Evolutionary conservation across 2,113 vertebrate genomes (phyloP).

Genomic region (Tylochromis polylepis): DNA sequence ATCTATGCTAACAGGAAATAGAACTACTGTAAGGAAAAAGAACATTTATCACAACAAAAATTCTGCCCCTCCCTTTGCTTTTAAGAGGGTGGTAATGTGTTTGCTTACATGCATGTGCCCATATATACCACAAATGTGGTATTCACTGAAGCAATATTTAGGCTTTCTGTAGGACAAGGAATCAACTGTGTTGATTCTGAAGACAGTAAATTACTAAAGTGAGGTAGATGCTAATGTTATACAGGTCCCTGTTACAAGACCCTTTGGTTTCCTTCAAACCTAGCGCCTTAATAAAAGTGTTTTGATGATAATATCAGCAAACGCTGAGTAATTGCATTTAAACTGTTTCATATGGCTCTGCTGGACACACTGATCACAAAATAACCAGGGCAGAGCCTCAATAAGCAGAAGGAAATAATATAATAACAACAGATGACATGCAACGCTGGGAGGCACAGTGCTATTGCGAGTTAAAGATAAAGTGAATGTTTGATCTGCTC

Average conservation of each 20-base stretch:
- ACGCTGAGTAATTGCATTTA: not conserved
- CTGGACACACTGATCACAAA: not conserved
- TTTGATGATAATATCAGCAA: not conserved
- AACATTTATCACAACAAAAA: not conserved
- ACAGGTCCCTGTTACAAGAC: not conserved
- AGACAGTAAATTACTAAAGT: not conserved
- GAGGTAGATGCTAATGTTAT: not conserved
- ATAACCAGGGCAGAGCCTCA: not conserved
- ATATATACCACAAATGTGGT: not conserved
- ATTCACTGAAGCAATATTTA: not conserved
- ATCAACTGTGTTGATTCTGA: not conserved
- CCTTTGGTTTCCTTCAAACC: not conserved
- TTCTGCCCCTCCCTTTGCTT: not conserved
- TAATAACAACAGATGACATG: not conserved
- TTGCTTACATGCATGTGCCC: not conserved
- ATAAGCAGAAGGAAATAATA: not conserved
- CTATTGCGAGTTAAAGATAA: conserved; percentile 4
- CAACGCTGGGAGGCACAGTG: not conserved
- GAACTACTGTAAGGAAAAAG: not conserved
- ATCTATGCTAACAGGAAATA: not conserved
- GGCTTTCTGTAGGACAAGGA: not conserved
- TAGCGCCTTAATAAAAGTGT: not conserved
- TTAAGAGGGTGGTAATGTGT: not conserved
- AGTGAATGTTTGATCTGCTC: conserved; percentile 13
- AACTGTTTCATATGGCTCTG: not conserved